Conservation (phyloP, 92 coral and sea anemone genomes). For the Montipora capitata region DNA sequence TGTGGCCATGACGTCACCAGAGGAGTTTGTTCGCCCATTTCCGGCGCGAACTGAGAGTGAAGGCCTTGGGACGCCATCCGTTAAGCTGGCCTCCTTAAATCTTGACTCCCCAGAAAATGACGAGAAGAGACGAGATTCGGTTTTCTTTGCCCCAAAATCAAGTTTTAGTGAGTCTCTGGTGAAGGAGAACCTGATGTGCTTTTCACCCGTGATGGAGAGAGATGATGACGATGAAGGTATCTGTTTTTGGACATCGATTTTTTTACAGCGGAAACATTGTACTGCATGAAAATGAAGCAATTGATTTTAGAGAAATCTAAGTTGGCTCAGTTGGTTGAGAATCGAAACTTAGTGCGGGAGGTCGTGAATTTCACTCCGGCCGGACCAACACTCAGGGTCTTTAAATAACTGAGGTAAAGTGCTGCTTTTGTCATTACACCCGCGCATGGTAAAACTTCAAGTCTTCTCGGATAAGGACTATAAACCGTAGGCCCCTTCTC, state of each 20-base stretch:
- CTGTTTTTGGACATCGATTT: not conserved
- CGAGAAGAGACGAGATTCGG: constrained; percentile 82
- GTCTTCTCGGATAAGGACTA: too few relatives aligned
- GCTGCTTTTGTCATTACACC: too few relatives aligned
- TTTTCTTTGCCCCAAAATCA: constrained; percentile 81
- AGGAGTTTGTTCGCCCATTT: constrained; percentile 31
- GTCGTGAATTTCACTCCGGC: too few relatives aligned
- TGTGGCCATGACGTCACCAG: constrained; percentile 40
- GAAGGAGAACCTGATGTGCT: constrained; percentile 71
- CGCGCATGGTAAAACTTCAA: too few relatives aligned
- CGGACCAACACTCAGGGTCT: too few relatives aligned
- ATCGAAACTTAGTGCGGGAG: too few relatives aligned
- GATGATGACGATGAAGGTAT: not conserved
- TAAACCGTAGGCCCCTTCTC: too few relatives aligned
- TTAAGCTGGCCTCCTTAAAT: constrained; percentile 43
- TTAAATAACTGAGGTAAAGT: too few relatives aligned
- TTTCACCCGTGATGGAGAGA: constrained; percentile 66
- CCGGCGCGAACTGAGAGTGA: constrained; percentile 25
- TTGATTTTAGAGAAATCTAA: too few relatives aligned
- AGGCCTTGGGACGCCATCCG: constrained; percentile 54
- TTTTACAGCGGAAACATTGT: too few relatives aligned
- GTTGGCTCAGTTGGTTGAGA: too few relatives aligned
- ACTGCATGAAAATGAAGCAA: too few relatives aligned
- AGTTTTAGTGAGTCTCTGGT: constrained; percentile 1
- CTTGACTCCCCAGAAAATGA: constrained; percentile 51